phyloP scores from a whole-genome alignment of 2,113 vertebrate species.

The Ictalurus furcatus region DNA sequence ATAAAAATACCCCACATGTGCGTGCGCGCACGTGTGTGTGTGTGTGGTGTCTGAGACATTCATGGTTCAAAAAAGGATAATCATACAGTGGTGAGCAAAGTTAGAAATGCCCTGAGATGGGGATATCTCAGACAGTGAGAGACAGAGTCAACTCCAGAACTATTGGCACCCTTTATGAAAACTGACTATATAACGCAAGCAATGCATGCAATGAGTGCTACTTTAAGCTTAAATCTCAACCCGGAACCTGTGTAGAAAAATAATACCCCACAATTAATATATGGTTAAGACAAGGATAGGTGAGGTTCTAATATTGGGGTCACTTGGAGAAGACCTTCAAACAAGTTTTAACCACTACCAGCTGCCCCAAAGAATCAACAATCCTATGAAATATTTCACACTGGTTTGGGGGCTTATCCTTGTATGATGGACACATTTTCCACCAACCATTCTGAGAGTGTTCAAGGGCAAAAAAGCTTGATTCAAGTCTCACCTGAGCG shows the following conservation, averaged over 20 bases:
- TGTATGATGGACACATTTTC: background rate
- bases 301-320: background rate
- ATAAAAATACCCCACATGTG: slow-evolving; percentile 46
- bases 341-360: background rate
- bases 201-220: background rate
- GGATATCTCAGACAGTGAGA: background rate
- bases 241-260: background rate
- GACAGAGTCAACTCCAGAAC: background rate
- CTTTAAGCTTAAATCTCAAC: background rate
- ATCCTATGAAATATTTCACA: background rate
- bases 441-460: background rate
- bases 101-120: background rate
- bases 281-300: background rate
- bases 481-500: background rate
- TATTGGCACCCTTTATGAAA: background rate
- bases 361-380: background rate
- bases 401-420: background rate
- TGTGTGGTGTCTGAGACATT: slow-evolving; percentile 32
- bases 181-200: background rate
- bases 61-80: background rate
- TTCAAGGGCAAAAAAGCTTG: background rate
- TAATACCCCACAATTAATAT: background rate
- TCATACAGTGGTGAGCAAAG: background rate
- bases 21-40: background rate
- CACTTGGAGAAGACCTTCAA: background rate